Evolutionary conservation across 2,888 invertebrate genomes (phyloP), one percentile per base, ranked within the genome.

Genomic region (Agrochola macilenta): DNA sequence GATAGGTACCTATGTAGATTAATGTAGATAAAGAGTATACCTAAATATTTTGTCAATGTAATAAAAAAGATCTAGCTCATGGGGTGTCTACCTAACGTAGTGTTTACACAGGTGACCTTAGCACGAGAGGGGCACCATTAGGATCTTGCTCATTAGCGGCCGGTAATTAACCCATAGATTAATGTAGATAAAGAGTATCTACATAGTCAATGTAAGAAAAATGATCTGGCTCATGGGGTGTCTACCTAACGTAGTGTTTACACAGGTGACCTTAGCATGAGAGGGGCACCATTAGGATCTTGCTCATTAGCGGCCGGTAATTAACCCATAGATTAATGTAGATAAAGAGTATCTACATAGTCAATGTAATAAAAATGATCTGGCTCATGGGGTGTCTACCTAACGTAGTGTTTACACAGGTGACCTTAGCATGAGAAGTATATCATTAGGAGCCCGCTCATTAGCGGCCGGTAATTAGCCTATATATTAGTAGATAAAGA

Each of bases 401-500:
- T 30, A 14, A 17, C 20, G 20, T 43, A 23, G 73, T 77, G 73
- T 64, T 68, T 72, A 72, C 82, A 43, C 35, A 58, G 8, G 39
- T 63, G 81, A 65, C 82, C 82, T 74, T 71, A 52, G 54, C 57
- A 30, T 68, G 70, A 60, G 52, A 69, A 64, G 60, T 35, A 66
- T 63, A 39, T 39, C 61, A 73, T 74, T 68, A 82, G 54, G 57
- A 49, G 61, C 63, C 82, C 69, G 46, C 60, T 73, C 74, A 77
- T 85, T 76, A 82, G 66, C 57, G 39, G 54, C 46, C 39, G 30
- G 60, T 77, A 83, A 83, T 83, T 86, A 83, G 72, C 26, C 52
- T 71, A 35, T 35, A 35, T 3, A 35, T 35, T 35, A 3, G 39
- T 39, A 39, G 8, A 39, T 39, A 39, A 71, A 17, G 43, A 46